Percentiles rank a stretch among this genome's conserved stretches.
Conservation (phyloP, 2,797 vertebrate species). For the Steatocranus sp. region DNA sequence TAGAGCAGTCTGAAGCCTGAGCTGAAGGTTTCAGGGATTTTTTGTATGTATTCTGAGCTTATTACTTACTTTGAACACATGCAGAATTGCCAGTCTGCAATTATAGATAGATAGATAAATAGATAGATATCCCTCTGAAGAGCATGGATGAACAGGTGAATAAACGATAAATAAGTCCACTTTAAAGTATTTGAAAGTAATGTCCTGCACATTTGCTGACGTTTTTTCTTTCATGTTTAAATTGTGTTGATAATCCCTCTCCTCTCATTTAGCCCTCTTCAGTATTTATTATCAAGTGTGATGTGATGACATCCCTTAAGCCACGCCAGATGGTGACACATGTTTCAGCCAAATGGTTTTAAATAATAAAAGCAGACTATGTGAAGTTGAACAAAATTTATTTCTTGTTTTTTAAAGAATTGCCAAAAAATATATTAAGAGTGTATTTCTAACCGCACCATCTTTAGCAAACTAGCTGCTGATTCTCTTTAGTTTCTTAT, state of each 20-base stretch:
- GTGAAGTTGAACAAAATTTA: not conserved
- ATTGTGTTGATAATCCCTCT: not conserved
- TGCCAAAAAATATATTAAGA: not conserved
- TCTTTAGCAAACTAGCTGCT: not conserved
- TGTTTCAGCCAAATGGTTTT: not conserved
- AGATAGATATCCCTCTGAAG: too few relatives aligned
- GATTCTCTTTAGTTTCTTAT: not conserved
- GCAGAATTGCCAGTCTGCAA: not conserved
- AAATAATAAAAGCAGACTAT: not conserved
- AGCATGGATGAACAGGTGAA: not conserved
- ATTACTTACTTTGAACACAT: not conserved
- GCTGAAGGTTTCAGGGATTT: not conserved
- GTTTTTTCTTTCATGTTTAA: not conserved
- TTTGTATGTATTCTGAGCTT: fast-evolving
- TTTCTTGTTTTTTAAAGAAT: not conserved
- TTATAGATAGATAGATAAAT: not conserved
- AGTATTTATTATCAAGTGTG: not conserved
- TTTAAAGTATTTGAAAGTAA: not conserved
- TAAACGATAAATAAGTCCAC: not conserved
- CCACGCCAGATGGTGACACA: not conserved
- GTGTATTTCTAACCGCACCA: not conserved
- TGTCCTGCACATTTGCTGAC: not conserved
- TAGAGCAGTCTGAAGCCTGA: not conserved
- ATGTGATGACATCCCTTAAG: not conserved
- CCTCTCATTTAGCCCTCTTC: not conserved